phyloP scores from a whole-genome alignment of 2,113 vertebrate genomes.

The Benitochromis conjunctus region DNA sequence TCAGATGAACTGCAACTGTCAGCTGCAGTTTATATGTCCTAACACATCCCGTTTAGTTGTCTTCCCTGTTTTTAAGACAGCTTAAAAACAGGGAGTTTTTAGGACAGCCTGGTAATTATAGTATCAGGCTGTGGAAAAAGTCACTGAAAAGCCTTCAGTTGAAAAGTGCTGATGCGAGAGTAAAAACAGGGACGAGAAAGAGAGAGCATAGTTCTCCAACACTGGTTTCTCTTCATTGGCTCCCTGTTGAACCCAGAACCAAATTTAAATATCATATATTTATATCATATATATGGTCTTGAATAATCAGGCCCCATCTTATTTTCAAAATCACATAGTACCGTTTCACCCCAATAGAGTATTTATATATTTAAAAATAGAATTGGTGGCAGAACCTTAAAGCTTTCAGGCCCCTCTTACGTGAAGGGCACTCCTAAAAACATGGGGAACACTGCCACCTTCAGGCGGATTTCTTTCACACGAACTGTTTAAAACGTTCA shows the following conservation, averaged over 20 bases:
- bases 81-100: not conserved
- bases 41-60: not conserved
- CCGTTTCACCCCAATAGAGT: rapidly evolving
- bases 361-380: not conserved
- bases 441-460: not conserved
- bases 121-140: not conserved
- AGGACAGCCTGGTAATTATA: not conserved
- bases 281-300: not conserved
- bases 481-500: not conserved
- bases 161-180: not conserved
- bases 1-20: not conserved
- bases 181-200: not conserved
- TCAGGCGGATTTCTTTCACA: not conserved
- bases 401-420: not conserved
- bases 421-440: not conserved
- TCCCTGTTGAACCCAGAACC: not conserved
- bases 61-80: not conserved
- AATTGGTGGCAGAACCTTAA: not conserved
- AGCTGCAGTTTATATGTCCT: not conserved
- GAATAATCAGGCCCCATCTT: not conserved
- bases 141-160: not conserved
- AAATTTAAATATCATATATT: not conserved
- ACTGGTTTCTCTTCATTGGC: not conserved
- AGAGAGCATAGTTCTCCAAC: not conserved
- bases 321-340: not conserved